Evolutionary conservation across 2,888 invertebrate species (phyloP), one percentile per base, ranked within the genome.

Genomic region (Kryphioiulus occultus): DNA sequence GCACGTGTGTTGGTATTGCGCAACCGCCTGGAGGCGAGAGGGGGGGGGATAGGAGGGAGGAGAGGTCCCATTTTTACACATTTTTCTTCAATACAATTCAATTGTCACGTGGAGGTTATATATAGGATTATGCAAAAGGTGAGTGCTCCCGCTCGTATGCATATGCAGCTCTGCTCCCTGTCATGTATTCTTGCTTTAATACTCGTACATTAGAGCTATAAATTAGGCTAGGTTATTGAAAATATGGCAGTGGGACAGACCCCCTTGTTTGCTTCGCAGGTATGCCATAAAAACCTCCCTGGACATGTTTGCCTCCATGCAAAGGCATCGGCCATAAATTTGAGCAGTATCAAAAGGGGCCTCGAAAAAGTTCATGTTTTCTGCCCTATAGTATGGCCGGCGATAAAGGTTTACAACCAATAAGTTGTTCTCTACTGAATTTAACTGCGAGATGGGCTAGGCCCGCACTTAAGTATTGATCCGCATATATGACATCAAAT

Each of bases 41-140:
- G 42, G 42, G 15, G 10, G 42, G 42, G 42, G 42, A n/a, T n/a
- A n/a, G 42, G 42, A 59, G 19, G 59, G 59, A 59, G 59, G 59
- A 59, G 59, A 59, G 59, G 59, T 59, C 59, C 59, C 59, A 59
- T 59, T 59, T 59, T 59, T 59, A 22, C 59, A 59, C 59, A 59
- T 59, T 59, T n/a, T 59, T 22, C 59, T 59, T 59, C 59, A n/a
- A 59, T 59, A 59, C 59, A 22, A 59, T 59, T 59, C 59, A 59
- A 59, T 59, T 59, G 59, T 59, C 59, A 59, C 59, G 59, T 59
- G 59, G 59, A 22, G 59, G n/a, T 59, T 59, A 59, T 59, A 59
- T 59, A 59, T 59, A 59, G 59, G 59, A 59, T 59, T 59, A 59
- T 59, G 59, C 59, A 59, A 59, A 59, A 59, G 59, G 59, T 59